Conservation (phyloP, 2,113 vertebrate species). For the Corapipo altera region DNA sequence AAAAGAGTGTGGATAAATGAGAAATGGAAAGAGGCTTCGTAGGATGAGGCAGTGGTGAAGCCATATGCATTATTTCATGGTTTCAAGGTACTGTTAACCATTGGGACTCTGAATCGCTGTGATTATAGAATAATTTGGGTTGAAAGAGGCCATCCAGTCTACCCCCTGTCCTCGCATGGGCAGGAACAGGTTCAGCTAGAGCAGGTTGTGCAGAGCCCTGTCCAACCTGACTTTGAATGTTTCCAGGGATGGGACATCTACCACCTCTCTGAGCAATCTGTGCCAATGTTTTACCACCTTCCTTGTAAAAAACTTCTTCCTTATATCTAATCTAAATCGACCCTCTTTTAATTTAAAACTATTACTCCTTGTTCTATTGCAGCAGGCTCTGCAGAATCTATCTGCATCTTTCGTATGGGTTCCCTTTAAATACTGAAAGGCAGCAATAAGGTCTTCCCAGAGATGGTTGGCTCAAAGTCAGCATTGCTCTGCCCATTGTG, state of each 20-base stretch:
- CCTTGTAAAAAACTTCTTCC: background rate
- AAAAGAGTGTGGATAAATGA: background rate
- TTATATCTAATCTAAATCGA: fast-evolving
- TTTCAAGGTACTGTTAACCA: background rate
- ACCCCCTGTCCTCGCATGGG: background rate
- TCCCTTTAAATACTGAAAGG: background rate
- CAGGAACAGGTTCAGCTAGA: background rate
- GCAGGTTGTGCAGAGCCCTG: background rate
- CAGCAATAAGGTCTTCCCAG: background rate
- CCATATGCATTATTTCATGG: background rate
- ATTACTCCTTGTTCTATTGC: fast-evolving
- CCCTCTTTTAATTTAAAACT: background rate
- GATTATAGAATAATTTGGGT: background rate
- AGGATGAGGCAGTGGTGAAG: background rate
- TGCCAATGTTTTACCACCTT: fast-evolving
- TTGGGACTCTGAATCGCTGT: fast-evolving
- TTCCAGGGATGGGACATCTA: background rate
- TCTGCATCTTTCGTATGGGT: background rate
- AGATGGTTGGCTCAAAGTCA: background rate
- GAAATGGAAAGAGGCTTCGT: background rate
- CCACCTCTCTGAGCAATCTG: background rate
- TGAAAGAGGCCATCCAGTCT: background rate
- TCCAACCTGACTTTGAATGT: background rate
- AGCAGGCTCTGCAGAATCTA: background rate
- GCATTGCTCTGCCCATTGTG: background rate